Percentiles rank a stretch among this genome's conserved stretches.
These are phyloP conservation scores for Diachrysia chrysitis DNA, from an alignment of 2,888 invertebrate genomes.

Conservation along the genomic window DNA sequence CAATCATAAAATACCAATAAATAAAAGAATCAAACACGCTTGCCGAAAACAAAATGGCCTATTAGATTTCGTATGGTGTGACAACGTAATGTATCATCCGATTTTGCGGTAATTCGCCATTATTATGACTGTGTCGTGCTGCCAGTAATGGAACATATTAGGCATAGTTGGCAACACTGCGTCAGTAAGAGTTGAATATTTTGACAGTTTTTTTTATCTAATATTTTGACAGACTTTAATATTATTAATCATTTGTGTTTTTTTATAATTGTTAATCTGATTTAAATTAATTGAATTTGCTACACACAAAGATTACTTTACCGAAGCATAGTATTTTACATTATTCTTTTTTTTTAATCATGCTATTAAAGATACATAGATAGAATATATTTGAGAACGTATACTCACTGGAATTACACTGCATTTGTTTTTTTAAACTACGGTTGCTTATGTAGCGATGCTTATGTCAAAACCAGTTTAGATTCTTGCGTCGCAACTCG, in stretches of 20 bases:
- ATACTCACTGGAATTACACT: neutral
- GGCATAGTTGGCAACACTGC: constrained; percentile 29
- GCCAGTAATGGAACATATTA: constrained; percentile 32
- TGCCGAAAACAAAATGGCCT: constrained; percentile 53
- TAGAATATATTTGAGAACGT: neutral
- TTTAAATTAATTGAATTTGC: neutral
- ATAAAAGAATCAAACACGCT: constrained; percentile 45
- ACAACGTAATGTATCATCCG: constrained; percentile 49
- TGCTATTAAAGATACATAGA: neutral
- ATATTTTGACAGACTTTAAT: neutral
- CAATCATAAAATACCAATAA: constrained; percentile 52
- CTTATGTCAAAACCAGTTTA: constrained; percentile 60
- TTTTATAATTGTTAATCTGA: neutral
- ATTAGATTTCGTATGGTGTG: constrained; percentile 55
- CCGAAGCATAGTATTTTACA: neutral
- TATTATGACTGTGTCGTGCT: constrained; percentile 34
- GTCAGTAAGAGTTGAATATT: constrained; percentile 30
- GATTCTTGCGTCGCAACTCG: constrained; percentile 54
- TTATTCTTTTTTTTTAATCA: neutral
- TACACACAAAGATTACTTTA: neutral
- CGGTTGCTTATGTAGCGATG: constrained; percentile 25
- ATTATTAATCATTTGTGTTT: neutral
- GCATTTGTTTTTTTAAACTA: constrained; percentile 11
- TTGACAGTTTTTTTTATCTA: neutral
- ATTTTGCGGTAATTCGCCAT: constrained; percentile 60